Base-by-base conservation (phyloP, 2,113 vertebrate species). In the Euleptes europaea region DNA sequence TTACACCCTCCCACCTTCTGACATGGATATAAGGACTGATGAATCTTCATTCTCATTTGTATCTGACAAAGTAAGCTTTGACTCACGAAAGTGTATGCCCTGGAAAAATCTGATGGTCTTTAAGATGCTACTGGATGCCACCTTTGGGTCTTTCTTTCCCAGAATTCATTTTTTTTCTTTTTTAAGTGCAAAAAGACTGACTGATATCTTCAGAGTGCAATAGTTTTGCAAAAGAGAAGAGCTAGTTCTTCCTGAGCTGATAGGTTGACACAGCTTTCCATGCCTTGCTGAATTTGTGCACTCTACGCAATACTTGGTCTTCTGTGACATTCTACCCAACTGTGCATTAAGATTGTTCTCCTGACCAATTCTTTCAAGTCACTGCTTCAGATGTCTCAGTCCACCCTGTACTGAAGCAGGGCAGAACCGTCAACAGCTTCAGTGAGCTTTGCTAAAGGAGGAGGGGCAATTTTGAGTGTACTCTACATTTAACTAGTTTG, bases 151-250 rank as follows among this genome's bases (percentile, higher is more conserved):
- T 87, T 80, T 78, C 44, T 73, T 54, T 17, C 76, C 15, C 47
- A 82, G 74, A 74, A 57, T 49, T 80, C 79, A 70, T 77, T 42
- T 74, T 85, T 57, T 23, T 83, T 88, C 83, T 85, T 90, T 83
- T 85, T 91, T 92, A 84, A 86, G 73, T 76, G 10, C 33, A 38
- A 26, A 21, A 78, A 84, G n/a, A 74, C 83, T 81, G 82, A 85
- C 83, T 88, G 26, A 74, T 26, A 73, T 42, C n/a, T 74, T 33
- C n/a, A 54, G 31, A 10, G 28, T 31, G 26, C 63, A 77, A 14
- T 40, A 40, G 69, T 26, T 33, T 40, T 42, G 19, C 38, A 42
- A 72, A 23, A 4, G 38, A 23, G 19, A 23, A 42, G 21, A 42
- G 26, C 21, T 42, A 72, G 38, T 42, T 23, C 70, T 72, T 42